Evolutionary conservation across 1,140 invertebrate genomes (phyloP), one percentile per base, ranked within the genome.

Genomic region (Portunus trituberculatus): DNA sequence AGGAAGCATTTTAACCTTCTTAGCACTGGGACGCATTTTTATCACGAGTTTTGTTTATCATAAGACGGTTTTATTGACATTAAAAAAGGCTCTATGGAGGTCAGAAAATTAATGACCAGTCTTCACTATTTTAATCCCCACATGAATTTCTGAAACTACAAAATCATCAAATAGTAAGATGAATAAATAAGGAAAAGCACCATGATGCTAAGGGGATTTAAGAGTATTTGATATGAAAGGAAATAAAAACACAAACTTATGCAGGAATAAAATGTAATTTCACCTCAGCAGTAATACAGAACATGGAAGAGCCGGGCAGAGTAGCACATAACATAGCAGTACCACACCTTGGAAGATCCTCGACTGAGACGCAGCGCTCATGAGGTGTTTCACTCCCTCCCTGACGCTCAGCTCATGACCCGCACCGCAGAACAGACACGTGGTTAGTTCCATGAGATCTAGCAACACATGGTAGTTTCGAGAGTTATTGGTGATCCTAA

Each of bases 231-330:
- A 1, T 1, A 1, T 39, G 39, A 39, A 59, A 59, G 52, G 52
- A 20, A 59, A 59, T 2, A n/a, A 76, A 76, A n/a, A 76, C 8
- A 76, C 67, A n/a, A 20, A 7, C 20, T n/a, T 76, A 76, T n/a
- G 67, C 67, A 76, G 67, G 67, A 76, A 76, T 76, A 76, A 76
- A 76, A 12, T 76, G 67, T 76, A 76, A 25, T 76, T 7, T 76
- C 25, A n/a, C 20, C n/a, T 76, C 67, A 76, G 67, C 67, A 76
- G 67, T 8, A 76, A 76, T 76, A 76, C 67, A 76, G 67, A 76
- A 76, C 67, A 76, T 76, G 67, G 67, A 76, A 76, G 67, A 76
- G 67, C 67, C 67, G 67, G 67, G 67, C 67, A 76, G 67, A 76
- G 67, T 76, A 76, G n/a, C 67, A 76, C 67, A 20, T 76, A n/a